Evolutionary conservation across 2,113 vertebrate species (phyloP), one percentile per base, ranked within the genome.

Genomic region (Raja brachyura): DNA sequence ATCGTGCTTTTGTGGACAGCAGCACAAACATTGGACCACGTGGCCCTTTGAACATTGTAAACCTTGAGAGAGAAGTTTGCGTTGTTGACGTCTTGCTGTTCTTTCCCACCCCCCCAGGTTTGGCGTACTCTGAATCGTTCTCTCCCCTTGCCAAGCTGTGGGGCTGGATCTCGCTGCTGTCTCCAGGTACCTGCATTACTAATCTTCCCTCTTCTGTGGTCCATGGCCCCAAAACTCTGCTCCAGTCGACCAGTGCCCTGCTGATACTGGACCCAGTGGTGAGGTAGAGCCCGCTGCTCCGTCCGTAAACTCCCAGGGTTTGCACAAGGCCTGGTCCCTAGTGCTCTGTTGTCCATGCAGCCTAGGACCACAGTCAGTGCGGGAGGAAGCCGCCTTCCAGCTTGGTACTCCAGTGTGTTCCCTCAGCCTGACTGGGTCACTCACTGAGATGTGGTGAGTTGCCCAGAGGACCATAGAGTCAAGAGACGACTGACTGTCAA

Each of bases 111-210:
- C 61, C 61, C 31, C 28, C 13, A 88, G 83, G 59, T 63, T 63
- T 28, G 6, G 25, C n/a, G 9, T 7, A 66, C n/a, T 18, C 59
- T 31, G 83, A 56, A 63, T 5, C 59, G n/a, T 25, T 28, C n/a
- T 88, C 83, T 63, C 83, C 83, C 14, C 5, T 88, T 88, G 25
- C 83, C 59, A 88, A 14, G 25, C 28, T 88, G n/a, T 88, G 83
- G 83, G n/a, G 61, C 28, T 66, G 59, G 83, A n/a, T 88, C 59
- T 88, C 59, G 28, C 1, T 25, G n/a, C 83, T 88, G 28, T 88
- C 83, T 88, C 83, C 83, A 88, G 83, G 83, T 88, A 28, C 56
- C 18, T 5, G 6, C 59, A 31, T n/a, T 56, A 56, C 56, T 83
- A 48, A 20, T 56, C 59, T n/a, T 54, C 22, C 59, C 0, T 28